These are phyloP conservation scores for Notodonta dromedarius DNA, from an alignment of 2,888 invertebrate species.

Conservation along the genomic window DNA sequence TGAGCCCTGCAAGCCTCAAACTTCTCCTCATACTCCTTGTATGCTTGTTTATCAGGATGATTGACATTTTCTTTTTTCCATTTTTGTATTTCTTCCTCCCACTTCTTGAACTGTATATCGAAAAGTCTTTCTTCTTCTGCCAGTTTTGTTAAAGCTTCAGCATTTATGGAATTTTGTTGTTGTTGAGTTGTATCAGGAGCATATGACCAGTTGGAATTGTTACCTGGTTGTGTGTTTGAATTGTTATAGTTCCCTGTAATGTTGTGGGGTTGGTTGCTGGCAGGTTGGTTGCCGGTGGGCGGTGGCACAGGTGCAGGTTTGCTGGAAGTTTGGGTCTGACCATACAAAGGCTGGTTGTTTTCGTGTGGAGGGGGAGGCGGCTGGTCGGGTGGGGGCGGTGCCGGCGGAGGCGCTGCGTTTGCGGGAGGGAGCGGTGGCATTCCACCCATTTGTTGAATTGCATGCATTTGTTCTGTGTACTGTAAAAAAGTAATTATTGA, in stretches of 20 bases:
- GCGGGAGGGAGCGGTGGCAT: conserved; percentile 61
- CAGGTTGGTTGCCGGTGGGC: conserved; percentile 39
- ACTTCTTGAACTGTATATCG: conserved; percentile 94
- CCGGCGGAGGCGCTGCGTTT: conserved; percentile 52
- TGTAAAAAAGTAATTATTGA: conserved; percentile 42
- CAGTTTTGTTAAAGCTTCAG: conserved; percentile 70
- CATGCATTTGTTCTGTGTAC: conserved; percentile 76
- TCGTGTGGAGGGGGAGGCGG: conserved; percentile 73
- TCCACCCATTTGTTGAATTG: conserved; percentile 55
- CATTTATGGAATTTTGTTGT: conserved; percentile 46
- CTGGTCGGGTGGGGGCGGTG: conserved; percentile 51
- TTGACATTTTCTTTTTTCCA: conserved; percentile 96
- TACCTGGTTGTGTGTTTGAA: conserved; percentile 52
- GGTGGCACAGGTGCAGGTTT: conserved; percentile 43
- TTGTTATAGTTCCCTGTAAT: conserved; percentile 38
- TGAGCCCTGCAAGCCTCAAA: conserved; percentile 94
- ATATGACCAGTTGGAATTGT: conserved; percentile 58
- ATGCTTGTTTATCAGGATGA: conserved; percentile 95
- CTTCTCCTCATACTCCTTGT: conserved; percentile 93
- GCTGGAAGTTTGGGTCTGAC: conserved; percentile 25
- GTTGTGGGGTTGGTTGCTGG: conserved; percentile 31
- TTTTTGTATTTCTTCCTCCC: conserved; percentile 96
- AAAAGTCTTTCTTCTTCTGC: conserved; percentile 92
- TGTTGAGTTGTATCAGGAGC: conserved; percentile 38
- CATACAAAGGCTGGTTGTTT: conserved; percentile 71